Evolutionary conservation across 1,140 invertebrate genomes (phyloP), one percentile per base, ranked within the genome.

Genomic region (Cataglyphis hispanica): DNA sequence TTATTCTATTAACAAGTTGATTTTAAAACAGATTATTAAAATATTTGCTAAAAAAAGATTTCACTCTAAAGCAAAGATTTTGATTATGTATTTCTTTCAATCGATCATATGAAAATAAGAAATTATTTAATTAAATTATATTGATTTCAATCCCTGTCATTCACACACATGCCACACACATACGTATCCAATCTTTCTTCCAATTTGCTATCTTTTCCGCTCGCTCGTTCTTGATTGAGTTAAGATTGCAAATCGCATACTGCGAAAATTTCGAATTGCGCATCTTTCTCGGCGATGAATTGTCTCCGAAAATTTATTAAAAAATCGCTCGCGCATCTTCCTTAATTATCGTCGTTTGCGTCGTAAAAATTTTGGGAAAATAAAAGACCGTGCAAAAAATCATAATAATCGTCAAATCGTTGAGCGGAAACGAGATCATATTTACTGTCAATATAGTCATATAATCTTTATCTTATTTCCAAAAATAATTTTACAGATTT

Each of bases 141-240:
- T 50, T 50, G 70, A 75, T 75, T 75, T 58, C 53, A 37, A 8
- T 58, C 8, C 8, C n/a, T 25, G 34, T 22, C 58, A 56, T 75
- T 58, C 50, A 37, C 31, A 74, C 7, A 34, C 46, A 22, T 22
- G 4, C n/a, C 43, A 50, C 19, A 72, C 43, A 53, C n/a, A 19
- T 70, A 74, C n/a, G 7, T 56, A 25, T 58, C 50, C 70, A 75
- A n/a, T 75, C 50, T 75, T 58, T 34, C 31, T 37, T 16, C n/a
- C 13, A n/a, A 31, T 25, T 75, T 34, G 13, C 0, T 58, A 7
- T 75, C n/a, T 75, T 75, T 58, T 50, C 7, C 50, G 31, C n/a
- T 74, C 70, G 70, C 70, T 75, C 50, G 50, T 58, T 75, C 70
- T 58, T 37, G 8, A 74, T 58, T 37, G 50, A 75, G 22, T 50